Percentiles rank a stretch among this genome's conserved stretches.
Evolutionary conservation across 2,888 invertebrate genomes (phyloP).

Genomic region (Oasisia sp.): DNA sequence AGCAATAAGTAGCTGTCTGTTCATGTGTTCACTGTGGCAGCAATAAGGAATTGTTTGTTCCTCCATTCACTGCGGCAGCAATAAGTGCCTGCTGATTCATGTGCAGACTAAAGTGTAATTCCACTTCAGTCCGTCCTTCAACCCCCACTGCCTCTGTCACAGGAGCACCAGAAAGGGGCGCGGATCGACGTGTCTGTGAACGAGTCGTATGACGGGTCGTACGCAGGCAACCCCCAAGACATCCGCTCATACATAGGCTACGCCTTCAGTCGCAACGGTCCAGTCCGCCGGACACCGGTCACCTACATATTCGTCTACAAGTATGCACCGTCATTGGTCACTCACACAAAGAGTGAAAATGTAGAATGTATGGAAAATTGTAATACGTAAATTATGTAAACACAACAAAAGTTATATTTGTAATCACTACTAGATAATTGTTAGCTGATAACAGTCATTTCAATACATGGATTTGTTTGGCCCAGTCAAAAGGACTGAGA

Average conservation of each 20-base stretch:
- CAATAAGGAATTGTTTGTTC: too few species aligned
- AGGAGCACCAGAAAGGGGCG: conserved; percentile 70
- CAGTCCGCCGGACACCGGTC: conserved; percentile 79
- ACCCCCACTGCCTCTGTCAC: neutral
- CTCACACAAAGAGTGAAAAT: neutral
- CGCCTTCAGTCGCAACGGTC: conserved; percentile 76
- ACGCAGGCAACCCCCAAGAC: conserved; percentile 84
- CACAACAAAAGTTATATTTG: too few species aligned
- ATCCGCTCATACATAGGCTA: conserved; percentile 68
- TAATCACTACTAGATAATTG: too few species aligned
- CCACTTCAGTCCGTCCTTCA: neutral
- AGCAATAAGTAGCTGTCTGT: neutral
- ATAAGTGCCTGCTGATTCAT: neutral
- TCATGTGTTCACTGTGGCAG: too few species aligned
- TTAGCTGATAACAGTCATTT: too few species aligned
- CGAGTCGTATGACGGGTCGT: conserved; percentile 93
- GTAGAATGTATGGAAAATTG: too few species aligned
- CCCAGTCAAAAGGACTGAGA: too few species aligned
- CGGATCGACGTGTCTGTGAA: conserved; percentile 95
- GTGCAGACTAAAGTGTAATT: too few species aligned
- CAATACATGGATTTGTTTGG: too few species aligned
- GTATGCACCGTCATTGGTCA: conserved; percentile 42
- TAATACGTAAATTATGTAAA: too few species aligned
- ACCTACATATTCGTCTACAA: conserved; percentile 83
- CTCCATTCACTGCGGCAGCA: neutral